Evolutionary conservation across 1,140 invertebrate genomes (phyloP).

Genomic region (Panagrolaimus sp.): DNA sequence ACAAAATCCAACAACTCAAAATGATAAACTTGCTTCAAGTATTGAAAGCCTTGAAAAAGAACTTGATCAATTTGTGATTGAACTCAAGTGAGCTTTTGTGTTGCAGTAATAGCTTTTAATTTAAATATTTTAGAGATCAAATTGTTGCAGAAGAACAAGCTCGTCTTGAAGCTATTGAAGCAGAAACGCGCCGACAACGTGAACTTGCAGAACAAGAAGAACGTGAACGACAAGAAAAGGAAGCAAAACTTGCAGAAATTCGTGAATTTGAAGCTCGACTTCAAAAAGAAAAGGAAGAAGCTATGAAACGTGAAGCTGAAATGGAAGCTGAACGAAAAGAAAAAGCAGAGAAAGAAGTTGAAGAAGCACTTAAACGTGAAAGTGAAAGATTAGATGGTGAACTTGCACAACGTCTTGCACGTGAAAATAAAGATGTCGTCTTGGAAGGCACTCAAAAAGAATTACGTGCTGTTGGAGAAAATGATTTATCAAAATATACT

Average conservation of each 20-base stretch:
- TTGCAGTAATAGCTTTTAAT: too few species aligned
- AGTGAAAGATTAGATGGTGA: background rate
- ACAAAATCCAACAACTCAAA: too few species aligned
- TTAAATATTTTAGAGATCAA: too few species aligned
- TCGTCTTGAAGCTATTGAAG: background rate
- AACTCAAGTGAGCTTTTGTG: too few species aligned
- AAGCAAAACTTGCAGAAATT: background rate
- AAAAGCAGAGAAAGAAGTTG: background rate
- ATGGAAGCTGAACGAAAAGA: background rate
- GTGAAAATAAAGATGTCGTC: background rate
- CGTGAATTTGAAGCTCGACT: background rate
- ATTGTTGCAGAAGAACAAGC: too few species aligned
- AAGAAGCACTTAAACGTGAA: background rate
- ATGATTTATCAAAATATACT: constrained; percentile 7
- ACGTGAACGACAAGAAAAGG: background rate
- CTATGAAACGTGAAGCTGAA: background rate
- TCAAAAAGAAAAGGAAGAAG: too few species aligned
- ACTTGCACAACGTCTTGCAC: background rate
- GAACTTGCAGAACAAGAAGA: too few species aligned
- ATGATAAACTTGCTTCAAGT: too few species aligned
- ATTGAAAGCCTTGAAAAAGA: background rate
- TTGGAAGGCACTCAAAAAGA: background rate
- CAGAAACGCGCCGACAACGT: too few species aligned
- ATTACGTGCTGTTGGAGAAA: background rate
- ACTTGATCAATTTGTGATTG: too few species aligned